Conservation (phyloP, 1,140 invertebrate species). For the Centruroides sculpturatus region DNA sequence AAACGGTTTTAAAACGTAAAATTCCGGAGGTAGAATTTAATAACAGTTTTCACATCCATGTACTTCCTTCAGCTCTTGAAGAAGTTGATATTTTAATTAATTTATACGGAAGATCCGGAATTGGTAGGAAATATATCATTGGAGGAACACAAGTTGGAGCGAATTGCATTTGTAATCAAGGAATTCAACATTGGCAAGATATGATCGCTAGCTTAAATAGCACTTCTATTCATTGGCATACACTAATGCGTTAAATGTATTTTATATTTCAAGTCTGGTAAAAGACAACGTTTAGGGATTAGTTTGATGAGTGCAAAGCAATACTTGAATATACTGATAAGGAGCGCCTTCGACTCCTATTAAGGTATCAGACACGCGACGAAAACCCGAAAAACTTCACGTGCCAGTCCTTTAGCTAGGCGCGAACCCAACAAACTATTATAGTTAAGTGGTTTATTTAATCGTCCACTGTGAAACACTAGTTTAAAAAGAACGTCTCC, state of each 20-base stretch:
- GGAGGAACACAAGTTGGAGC: constrained; percentile 15
- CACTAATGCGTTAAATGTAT: background rate
- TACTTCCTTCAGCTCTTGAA: constrained; percentile 2
- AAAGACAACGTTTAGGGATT: too few species aligned
- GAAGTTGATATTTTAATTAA: constrained; percentile 13
- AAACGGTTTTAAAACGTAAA: constrained; percentile 3
- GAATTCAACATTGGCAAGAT: constrained; percentile 15
- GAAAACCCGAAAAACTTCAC: too few species aligned
- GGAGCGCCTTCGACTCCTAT: too few species aligned
- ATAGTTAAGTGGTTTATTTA: too few species aligned
- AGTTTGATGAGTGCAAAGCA: too few species aligned
- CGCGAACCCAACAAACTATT: too few species aligned
- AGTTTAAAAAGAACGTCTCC: too few species aligned
- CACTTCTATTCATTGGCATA: constrained; percentile 13
- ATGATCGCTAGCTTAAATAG: constrained; percentile 12
- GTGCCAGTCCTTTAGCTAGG: too few species aligned
- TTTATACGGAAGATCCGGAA: constrained; percentile 11
- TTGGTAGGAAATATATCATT: constrained; percentile 3
- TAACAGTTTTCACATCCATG: constrained; percentile 10
- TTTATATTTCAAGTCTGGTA: too few species aligned
- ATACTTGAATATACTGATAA: too few species aligned
- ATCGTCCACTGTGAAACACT: too few species aligned
- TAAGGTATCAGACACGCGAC: too few species aligned
- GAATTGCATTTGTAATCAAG: constrained; percentile 8
- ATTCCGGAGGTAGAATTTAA: constrained; percentile 13